phyloP scores from a whole-genome alignment of 2,113 vertebrate species.

The Bombycilla garrulus region DNA sequence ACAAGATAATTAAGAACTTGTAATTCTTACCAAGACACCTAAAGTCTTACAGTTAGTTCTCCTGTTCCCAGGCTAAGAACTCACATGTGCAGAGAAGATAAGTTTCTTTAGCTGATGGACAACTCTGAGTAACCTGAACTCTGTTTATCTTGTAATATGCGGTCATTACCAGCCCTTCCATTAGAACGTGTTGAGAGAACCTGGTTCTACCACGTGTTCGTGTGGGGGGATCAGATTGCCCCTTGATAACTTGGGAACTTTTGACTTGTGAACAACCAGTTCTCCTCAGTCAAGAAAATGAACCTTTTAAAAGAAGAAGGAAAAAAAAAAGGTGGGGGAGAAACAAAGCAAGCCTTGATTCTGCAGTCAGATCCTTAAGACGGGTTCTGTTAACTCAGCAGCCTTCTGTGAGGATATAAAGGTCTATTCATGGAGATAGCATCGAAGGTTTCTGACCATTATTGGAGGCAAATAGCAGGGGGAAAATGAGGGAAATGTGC shows the following conservation, averaged over 20 bases:
- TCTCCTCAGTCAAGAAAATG: conserved; percentile 12
- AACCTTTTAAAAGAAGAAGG: background rate
- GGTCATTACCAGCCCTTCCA: conserved; percentile 35
- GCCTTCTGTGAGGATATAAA: conserved; percentile 37
- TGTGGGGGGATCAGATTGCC: conserved; percentile 35
- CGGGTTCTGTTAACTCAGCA: conserved; percentile 26
- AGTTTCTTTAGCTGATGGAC: conserved; percentile 6
- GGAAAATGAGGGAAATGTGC: background rate
- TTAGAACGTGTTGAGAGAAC: conserved; percentile 1
- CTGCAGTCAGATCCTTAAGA: background rate
- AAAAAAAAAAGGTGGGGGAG: background rate
- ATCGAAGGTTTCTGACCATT: background rate
- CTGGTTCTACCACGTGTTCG: background rate
- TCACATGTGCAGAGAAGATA: background rate
- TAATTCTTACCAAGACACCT: background rate
- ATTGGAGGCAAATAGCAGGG: background rate
- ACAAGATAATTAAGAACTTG: background rate
- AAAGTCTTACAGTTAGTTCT: background rate
- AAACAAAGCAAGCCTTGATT: conserved; percentile 58
- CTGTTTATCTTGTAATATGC: background rate
- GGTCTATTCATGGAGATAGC: conserved; percentile 30
- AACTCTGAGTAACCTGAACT: conserved; percentile 31
- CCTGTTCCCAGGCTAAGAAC: background rate
- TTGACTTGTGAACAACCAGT: background rate
- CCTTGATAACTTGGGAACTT: background rate